Conservation (phyloP, 2,888 invertebrate species). For the Acleris sparsana region DNA sequence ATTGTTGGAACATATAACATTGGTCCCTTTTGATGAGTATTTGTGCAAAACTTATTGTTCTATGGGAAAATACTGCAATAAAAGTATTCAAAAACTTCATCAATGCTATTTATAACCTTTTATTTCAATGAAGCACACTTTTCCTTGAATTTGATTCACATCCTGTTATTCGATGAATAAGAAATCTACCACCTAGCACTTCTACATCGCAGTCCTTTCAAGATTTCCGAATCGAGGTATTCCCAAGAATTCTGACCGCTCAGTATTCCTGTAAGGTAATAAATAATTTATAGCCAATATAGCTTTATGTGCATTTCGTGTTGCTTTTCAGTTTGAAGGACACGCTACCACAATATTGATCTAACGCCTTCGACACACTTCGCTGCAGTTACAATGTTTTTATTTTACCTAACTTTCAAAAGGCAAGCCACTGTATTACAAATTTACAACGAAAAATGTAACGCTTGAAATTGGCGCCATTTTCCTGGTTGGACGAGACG, state of each 20-base stretch:
- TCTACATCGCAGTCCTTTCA: not conserved
- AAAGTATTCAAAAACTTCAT: too few relatives aligned
- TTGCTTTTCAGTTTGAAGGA: constrained; percentile 3
- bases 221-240: constrained; percentile 1
- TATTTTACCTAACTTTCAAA: too few relatives aligned
- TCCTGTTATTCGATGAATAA: not conserved
- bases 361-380: not conserved
- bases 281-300: constrained; percentile 9
- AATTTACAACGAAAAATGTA: too few relatives aligned
- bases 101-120: too few relatives aligned
- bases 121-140: not conserved
- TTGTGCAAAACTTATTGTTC: too few relatives aligned
- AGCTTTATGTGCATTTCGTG: not conserved
- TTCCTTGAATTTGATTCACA: not conserved
- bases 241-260: constrained; percentile 4
- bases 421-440: too few relatives aligned
- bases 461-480: too few relatives aligned
- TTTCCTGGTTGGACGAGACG: too few relatives aligned
- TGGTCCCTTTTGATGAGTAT: too few relatives aligned
- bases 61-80: too few relatives aligned
- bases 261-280: constrained; percentile 6
- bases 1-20: too few relatives aligned
- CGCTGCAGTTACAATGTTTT: too few relatives aligned
- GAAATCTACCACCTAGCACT: not conserved
- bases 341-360: not conserved